These are phyloP conservation scores for Sebastes iracundus DNA, from an alignment of 2,797 vertebrate genomes.

Conservation along the genomic window DNA sequence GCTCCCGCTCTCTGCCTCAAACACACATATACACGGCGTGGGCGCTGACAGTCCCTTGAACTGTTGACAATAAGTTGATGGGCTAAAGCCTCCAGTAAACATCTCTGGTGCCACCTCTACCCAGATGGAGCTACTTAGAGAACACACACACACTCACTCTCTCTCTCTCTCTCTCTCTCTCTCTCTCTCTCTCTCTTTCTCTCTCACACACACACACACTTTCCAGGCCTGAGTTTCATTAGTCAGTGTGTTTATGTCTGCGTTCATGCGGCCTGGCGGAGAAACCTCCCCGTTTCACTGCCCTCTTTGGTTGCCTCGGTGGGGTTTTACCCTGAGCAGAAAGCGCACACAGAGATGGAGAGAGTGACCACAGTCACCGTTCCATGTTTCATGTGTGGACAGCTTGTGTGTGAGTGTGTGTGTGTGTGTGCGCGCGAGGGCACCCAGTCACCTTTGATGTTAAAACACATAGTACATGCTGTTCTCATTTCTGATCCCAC, in stretches of 20 bases:
- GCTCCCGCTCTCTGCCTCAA: conserved; percentile 39
- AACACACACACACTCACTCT: conserved; percentile 44
- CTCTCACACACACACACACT: conserved; percentile 51
- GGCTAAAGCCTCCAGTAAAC: conserved; percentile 85
- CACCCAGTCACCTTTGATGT: conserved; percentile 74
- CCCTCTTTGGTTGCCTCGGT: conserved; percentile 68
- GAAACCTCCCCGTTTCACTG: conserved; percentile 74
- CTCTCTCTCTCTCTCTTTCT: background rate
- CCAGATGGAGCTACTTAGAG: conserved; percentile 83
- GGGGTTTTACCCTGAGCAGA: conserved; percentile 66
- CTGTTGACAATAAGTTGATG: conserved; percentile 87
- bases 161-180: background rate
- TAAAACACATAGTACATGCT: conserved; percentile 76
- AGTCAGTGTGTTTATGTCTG: conserved; percentile 86
- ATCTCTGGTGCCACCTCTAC: conserved; percentile 85
- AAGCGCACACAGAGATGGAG: conserved; percentile 15
- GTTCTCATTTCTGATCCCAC: conserved; percentile 74
- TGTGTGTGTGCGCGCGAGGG: conserved; percentile 24
- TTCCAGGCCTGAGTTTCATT: conserved; percentile 83
- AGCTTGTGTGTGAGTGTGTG: conserved; percentile 55
- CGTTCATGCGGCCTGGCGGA: conserved; percentile 82
- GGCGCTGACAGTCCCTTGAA: conserved; percentile 84
- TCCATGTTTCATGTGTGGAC: conserved; percentile 64
- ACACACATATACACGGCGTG: conserved; percentile 54
- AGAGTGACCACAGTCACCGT: conserved; percentile 65